Evolutionary conservation across 2,888 invertebrate species (phyloP).

Genomic region (Eristalis arbustorum): DNA sequence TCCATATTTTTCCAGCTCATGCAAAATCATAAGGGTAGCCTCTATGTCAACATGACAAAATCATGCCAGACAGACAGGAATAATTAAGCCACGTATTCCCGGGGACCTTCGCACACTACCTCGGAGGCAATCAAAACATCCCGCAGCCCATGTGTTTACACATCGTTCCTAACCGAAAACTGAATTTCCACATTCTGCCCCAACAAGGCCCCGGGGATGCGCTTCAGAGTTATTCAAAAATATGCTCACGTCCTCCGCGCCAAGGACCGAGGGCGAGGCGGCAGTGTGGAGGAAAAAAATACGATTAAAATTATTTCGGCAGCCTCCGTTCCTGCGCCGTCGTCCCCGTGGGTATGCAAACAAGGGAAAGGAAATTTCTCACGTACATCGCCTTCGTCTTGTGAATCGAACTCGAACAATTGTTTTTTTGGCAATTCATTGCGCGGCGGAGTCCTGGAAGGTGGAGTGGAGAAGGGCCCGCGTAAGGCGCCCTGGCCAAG

Average conservation of each 20-base stretch:
- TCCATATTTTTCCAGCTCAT: neutral
- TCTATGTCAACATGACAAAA: neutral
- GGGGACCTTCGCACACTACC: neutral
- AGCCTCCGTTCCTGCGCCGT: neutral
- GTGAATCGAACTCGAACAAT: constrained; percentile 51
- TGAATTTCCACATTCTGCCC: constrained; percentile 5
- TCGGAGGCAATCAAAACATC: constrained; percentile 28
- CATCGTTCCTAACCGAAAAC: constrained; percentile 16
- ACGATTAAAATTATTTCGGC: neutral
- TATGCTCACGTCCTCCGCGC: neutral
- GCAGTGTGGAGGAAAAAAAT: neutral
- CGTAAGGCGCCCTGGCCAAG: neutral
- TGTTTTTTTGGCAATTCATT: constrained; percentile 48
- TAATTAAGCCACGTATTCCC: constrained; percentile 17
- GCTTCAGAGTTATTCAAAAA: neutral
- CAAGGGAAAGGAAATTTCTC: constrained; percentile 30
- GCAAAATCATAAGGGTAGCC: neutral
- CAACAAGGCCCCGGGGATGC: neutral
- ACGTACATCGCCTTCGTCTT: constrained; percentile 42
- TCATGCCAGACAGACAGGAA: constrained; percentile 14
- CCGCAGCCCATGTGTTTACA: constrained; percentile 21
- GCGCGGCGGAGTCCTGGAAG: neutral
- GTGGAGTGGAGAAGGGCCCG: neutral
- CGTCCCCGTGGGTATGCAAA: constrained; percentile 20
- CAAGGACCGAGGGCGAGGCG: neutral